Evolutionary conservation across 2,888 invertebrate species (phyloP).

Genomic region (Lymantria monacha): DNA sequence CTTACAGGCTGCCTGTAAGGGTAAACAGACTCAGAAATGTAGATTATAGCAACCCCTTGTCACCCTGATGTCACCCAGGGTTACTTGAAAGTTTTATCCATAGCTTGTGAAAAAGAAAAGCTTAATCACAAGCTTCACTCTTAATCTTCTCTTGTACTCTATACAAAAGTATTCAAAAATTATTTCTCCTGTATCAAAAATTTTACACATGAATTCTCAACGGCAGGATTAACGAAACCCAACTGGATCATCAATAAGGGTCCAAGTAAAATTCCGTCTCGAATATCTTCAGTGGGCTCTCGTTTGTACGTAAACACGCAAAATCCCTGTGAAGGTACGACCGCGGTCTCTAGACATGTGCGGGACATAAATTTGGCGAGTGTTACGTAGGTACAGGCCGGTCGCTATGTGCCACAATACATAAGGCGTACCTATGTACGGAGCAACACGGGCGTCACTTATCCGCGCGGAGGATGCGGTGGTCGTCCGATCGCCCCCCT

Average conservation of each 20-base stretch:
- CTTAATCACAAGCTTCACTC: no score
- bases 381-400: constrained; percentile 78
- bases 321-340: constrained; percentile 80
- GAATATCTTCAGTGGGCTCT: constrained; percentile 68
- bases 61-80: no score
- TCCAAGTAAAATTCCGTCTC: constrained; percentile 70
- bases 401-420: constrained; percentile 72
- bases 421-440: constrained; percentile 75
- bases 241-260: constrained; percentile 72
- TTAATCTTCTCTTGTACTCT: neutral
- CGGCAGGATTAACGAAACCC: constrained; percentile 48
- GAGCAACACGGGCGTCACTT: constrained; percentile 82
- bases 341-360: constrained; percentile 82
- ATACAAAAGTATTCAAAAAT: constrained; percentile 8
- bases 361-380: constrained; percentile 82
- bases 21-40: no score
- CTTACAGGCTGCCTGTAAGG: no score
- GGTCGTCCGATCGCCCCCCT: constrained; percentile 74
- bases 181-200: constrained; percentile 13
- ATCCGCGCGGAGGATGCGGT: constrained; percentile 82
- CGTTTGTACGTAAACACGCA: constrained; percentile 79
- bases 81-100: no score
- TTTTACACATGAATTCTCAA: constrained; percentile 23
- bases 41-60: no score
- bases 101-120: no score